Evolutionary conservation across 1,140 invertebrate species (phyloP).

Genomic region (Pinna nobilis): DNA sequence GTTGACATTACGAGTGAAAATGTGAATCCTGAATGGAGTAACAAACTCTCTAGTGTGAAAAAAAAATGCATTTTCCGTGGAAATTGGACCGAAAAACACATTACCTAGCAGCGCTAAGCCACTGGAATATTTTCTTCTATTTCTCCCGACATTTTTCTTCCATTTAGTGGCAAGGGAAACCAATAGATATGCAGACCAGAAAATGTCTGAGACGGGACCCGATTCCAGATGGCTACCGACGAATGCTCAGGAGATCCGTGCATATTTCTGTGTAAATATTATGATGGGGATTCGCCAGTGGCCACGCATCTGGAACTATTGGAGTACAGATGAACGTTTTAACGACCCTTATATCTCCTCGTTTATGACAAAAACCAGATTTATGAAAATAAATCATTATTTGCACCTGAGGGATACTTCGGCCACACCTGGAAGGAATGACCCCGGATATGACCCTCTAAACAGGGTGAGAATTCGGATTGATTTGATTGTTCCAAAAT

Average conservation of each 20-base stretch:
- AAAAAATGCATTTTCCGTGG: too few relatives aligned
- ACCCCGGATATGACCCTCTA: not conserved
- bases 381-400: constrained; percentile 2
- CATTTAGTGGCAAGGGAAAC: too few relatives aligned
- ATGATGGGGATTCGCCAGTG: not conserved
- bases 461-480: not conserved
- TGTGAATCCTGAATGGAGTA: too few relatives aligned
- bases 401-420: constrained; percentile 17
- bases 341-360: not conserved
- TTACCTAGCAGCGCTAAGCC: not conserved
- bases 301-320: not conserved
- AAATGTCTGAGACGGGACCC: not conserved
- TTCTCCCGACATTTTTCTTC: not conserved
- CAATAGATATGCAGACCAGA: not conserved
- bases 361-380: not conserved
- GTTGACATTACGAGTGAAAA: too few relatives aligned
- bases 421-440: not conserved
- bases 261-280: too few relatives aligned
- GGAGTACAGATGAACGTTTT: not conserved
- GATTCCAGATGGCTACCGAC: not conserved
- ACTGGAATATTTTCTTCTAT: not conserved
- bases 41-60: too few relatives aligned
- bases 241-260: not conserved
- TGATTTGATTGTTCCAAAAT: not conserved
- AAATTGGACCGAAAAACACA: not conserved